Evolutionary conservation across 2,797 vertebrate species (phyloP).

Genomic region (Ctenosaura bakeri): DNA sequence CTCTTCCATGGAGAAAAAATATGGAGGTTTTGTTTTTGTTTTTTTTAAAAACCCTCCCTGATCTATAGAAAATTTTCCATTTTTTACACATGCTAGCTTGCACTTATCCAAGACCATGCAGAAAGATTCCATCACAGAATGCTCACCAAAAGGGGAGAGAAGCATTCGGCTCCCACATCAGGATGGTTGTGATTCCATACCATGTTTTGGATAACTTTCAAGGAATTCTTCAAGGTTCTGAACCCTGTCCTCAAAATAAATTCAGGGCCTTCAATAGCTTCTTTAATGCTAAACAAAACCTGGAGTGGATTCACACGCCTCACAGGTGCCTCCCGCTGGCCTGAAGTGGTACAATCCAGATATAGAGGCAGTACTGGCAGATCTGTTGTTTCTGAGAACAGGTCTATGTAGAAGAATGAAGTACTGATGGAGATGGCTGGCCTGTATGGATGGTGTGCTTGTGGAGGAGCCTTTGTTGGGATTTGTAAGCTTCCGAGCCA

Average conservation of each 20-base stretch:
- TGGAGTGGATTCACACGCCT: too few species aligned
- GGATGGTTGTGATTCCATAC: too few species aligned
- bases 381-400: not conserved
- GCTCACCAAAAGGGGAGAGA: not conserved
- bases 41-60: not conserved
- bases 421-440: not conserved
- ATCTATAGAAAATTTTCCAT: not conserved
- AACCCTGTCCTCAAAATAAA: too few species aligned
- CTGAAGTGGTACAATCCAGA: not conserved
- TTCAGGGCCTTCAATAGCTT: too few species aligned
- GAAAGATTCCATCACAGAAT: not conserved
- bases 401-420: not conserved
- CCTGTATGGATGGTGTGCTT: not conserved
- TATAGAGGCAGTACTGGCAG: not conserved
- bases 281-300: too few species aligned
- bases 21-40: not conserved
- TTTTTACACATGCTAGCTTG: not conserved
- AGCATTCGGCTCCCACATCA: too few species aligned
- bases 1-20: not conserved
- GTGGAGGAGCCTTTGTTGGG: not conserved
- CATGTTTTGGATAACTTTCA: too few species aligned
- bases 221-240: too few species aligned
- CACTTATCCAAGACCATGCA: not conserved
- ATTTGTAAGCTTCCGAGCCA: not conserved
- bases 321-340: too few species aligned